Evolutionary conservation across 2,797 vertebrate species (phyloP), one percentile per base, ranked within the genome.

Genomic region (Cottoperca gobio): DNA sequence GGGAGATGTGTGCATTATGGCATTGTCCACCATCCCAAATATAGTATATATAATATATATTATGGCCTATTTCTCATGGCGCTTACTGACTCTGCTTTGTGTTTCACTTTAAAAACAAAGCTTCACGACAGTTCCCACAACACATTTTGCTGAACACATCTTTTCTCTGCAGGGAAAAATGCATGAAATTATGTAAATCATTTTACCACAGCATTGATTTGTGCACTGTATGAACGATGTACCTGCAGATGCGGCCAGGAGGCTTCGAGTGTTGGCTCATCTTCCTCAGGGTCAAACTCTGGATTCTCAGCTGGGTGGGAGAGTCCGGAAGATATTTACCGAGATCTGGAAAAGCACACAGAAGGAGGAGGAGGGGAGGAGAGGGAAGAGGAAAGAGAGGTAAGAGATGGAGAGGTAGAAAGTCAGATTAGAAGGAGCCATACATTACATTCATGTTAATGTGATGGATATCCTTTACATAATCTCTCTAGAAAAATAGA

Each of bases 221-320:
- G 17, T 43, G 46, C 13, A 10, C 39, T 19, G 17, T 45, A n/a
- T 24, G 0, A 35, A 28, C 43, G 16, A 26, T 19, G 2, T 55
- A 97, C 97, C 96, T 98, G 97, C 85, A 98, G 93, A 87, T 98
- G 97, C 0, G 97, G 97, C 97, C 97, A 98, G 3, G 97, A 98
- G 21, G 96, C 96, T 78, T 98, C 97, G 49, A 97, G 93, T 65
- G 97, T 97, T 16, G 97, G 97, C 79, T 98, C 97, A 35, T 98
- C 97, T 86, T 98, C 97, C 78, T 98, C 97, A 0, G 97, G 97
- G 86, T 98, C 97, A 87, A 98, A 97, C 86, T 98, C 97, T 9
- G 96, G 97, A 88, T 97, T 98, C 90, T 98, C 97, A n/a, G 12
- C 96, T 97, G 69, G 97, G 97, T 0, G 97, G 97, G 53, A 98